These are phyloP conservation scores for Cosmopolites sordidus DNA, from an alignment of 2,888 invertebrate genomes.

Conservation along the genomic window DNA sequence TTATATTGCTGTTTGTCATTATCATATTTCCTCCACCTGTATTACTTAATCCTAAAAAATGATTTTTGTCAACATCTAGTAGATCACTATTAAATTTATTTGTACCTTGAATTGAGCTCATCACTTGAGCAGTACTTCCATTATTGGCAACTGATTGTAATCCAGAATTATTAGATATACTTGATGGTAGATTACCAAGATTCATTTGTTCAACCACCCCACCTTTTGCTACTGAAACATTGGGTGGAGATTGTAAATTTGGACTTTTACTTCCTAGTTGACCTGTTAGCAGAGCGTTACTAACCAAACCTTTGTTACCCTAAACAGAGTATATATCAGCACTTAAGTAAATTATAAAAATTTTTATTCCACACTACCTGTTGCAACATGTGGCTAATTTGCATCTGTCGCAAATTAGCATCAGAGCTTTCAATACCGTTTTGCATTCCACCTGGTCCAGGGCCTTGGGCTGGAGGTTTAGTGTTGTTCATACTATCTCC, in stretches of 20 bases:
- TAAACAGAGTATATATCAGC: conserved; percentile 46
- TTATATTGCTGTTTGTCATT: conserved; percentile 71
- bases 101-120: conserved; percentile 68
- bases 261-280: conserved; percentile 79
- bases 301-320: conserved; percentile 68
- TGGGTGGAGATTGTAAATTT: conserved; percentile 80
- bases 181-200: conserved; percentile 53
- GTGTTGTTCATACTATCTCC: conserved; percentile 49
- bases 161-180: conserved; percentile 52
- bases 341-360: too few species aligned
- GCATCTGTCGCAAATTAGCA: conserved; percentile 51
- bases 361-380: conserved; percentile 46
- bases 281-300: conserved; percentile 68
- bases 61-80: not conserved
- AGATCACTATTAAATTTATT: not conserved
- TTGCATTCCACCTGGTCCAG: conserved; percentile 71
- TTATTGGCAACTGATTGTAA: conserved; percentile 59
- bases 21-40: conserved; percentile 67
- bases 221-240: conserved; percentile 66
- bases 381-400: conserved; percentile 65
- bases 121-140: conserved; percentile 66
- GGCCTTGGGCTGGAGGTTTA: conserved; percentile 79
- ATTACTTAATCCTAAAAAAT: conserved; percentile 61
- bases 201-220: conserved; percentile 61
- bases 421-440: conserved; percentile 69